These are phyloP conservation scores for Perdita meconis DNA, from an alignment of 2,888 invertebrate genomes.

Conservation along the genomic window DNA sequence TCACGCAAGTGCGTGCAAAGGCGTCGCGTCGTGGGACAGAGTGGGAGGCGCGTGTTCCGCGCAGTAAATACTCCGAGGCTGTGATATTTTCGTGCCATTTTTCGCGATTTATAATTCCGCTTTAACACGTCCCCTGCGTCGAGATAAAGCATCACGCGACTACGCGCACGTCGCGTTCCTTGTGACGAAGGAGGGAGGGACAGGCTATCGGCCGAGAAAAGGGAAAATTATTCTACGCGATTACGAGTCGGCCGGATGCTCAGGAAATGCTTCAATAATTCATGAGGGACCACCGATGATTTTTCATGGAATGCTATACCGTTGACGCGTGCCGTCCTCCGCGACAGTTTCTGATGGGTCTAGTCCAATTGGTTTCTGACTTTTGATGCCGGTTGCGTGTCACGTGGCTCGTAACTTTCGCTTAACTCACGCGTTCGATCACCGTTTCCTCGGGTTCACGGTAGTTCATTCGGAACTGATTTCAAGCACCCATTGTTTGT, in stretches of 20 bases:
- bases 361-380: conserved; percentile 5
- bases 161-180: conserved; percentile 10
- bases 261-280: conserved; percentile 53
- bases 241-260: conserved; percentile 41
- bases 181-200: background rate
- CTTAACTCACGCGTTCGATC: conserved; percentile 5
- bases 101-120: conserved; percentile 60
- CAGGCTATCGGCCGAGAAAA: conserved; percentile 32
- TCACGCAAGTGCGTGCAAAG: conserved; percentile 66
- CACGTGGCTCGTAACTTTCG: background rate
- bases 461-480: background rate
- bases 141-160: conserved; percentile 59
- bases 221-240: conserved; percentile 55
- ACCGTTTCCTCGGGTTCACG: background rate
- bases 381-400: conserved; percentile 12
- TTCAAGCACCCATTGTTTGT: background rate
- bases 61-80: conserved; percentile 45
- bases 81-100: conserved; percentile 57
- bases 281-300: conserved; percentile 45
- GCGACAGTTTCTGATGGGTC: background rate
- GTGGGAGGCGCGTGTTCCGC: conserved; percentile 29
- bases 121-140: conserved; percentile 43
- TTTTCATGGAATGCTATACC: conserved; percentile 54
- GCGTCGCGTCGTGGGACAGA: conserved; percentile 42
- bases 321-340: background rate